These are phyloP conservation scores for Akabosia matsudoensis DNA, from an alignment of 1,140 invertebrate species.

Conservation along the genomic window DNA sequence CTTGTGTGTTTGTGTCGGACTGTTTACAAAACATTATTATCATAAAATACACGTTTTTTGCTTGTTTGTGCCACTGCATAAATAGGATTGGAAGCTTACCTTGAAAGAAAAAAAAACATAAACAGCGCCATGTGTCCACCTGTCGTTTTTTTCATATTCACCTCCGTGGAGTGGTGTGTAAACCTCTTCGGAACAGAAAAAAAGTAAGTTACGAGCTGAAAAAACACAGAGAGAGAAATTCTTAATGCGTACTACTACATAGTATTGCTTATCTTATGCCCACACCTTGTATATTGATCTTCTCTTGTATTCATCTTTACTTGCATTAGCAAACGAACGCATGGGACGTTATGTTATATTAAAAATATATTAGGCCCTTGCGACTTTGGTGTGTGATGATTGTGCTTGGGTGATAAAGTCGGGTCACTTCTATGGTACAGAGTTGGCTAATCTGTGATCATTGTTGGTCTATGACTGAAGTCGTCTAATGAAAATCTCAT, in stretches of 20 bases:
- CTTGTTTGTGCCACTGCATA: no score
- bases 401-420: neutral
- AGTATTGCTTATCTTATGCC: no score
- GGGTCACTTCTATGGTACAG: no score
- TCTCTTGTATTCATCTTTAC: slow-evolving; percentile 16
- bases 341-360: neutral
- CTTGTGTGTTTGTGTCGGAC: neutral
- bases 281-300: neutral
- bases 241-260: no score
- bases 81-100: neutral
- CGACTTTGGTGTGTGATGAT: no score
- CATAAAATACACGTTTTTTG: neutral
- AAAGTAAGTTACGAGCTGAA: no score
- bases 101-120: neutral
- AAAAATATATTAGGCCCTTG: neutral
- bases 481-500: slow-evolving; percentile 16
- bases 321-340: slow-evolving; percentile 11
- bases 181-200: no score
- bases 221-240: no score
- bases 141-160: neutral
- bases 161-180: no score
- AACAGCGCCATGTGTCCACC: neutral
- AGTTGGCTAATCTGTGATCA: neutral
- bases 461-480: neutral
- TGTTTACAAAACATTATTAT: slow-evolving; percentile 16